Evolutionary conservation across 2,888 invertebrate genomes (phyloP).

Genomic region (Leucozona laternaria): DNA sequence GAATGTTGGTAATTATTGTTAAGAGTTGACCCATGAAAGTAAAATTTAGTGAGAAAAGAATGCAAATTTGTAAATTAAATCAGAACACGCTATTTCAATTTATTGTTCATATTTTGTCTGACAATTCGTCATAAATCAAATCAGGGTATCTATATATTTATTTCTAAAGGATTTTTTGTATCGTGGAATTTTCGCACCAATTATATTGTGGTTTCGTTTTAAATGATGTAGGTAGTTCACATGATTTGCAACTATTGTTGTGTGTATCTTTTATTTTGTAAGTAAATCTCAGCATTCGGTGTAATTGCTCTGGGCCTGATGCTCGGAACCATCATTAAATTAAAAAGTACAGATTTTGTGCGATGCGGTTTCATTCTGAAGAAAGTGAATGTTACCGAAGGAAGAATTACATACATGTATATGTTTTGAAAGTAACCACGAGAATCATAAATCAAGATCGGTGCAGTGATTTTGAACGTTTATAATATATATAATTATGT

Average conservation of each 20-base stretch:
- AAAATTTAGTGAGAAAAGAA: not conserved
- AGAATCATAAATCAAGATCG: conserved; percentile 21
- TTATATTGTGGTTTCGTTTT: conserved; percentile 6
- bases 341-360: not conserved
- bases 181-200: not conserved
- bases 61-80: not conserved
- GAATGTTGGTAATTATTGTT: not conserved
- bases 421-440: conserved; percentile 22
- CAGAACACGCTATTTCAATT: conserved; percentile 11
- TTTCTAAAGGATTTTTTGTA: not conserved
- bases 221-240: not conserved
- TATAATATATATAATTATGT: no score
- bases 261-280: not conserved
- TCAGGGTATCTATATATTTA: not conserved
- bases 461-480: no score
- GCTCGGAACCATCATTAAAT: not conserved
- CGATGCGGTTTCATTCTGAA: conserved; percentile 17
- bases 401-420: not conserved
- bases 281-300: conserved; percentile 7
- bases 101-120: not conserved
- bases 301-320: not conserved
- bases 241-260: not conserved
- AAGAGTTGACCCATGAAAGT: not conserved
- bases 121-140: not conserved
- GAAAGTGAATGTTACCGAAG: conserved; percentile 1